Conservation (phyloP, 1,140 invertebrate species). For the Drosophila mayri region DNA sequence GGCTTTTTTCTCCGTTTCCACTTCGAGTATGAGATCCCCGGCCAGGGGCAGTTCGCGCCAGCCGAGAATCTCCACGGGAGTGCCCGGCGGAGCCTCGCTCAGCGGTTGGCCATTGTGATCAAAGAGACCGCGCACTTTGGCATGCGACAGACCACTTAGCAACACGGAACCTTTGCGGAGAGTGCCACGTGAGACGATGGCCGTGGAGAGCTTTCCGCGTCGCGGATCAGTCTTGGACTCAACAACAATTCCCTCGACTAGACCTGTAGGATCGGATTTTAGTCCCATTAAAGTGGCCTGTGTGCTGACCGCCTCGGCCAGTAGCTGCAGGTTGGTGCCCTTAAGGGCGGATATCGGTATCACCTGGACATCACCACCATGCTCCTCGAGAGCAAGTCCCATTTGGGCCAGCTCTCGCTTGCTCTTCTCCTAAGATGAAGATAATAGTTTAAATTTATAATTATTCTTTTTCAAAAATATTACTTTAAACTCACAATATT, state of each 20-base stretch:
- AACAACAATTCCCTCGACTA: conserved; percentile 95
- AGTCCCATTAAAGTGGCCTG: conserved; percentile 96
- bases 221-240: conserved; percentile 92
- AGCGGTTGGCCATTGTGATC: conserved; percentile 91
- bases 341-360: conserved; percentile 96
- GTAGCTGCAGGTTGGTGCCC: conserved; percentile 90
- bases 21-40: conserved; percentile 95
- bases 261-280: conserved; percentile 91
- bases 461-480: too few species aligned
- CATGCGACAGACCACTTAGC: conserved; percentile 93
- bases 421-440: conserved; percentile 89
- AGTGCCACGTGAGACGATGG: conserved; percentile 95
- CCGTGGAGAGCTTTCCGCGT: conserved; percentile 93
- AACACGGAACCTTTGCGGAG: conserved; percentile 92
- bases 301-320: conserved; percentile 94
- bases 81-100: conserved; percentile 89
- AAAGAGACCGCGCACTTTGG: conserved; percentile 94
- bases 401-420: conserved; percentile 90
- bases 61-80: conserved; percentile 94
- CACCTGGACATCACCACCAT: conserved; percentile 96
- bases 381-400: conserved; percentile 93
- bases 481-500: conserved; percentile 90
- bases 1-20: conserved; percentile 91
- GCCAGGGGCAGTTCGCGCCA: conserved; percentile 95
- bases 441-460: too few species aligned